Evolutionary conservation across 1,140 invertebrate species (phyloP).

Genomic region (Steinernema feltiae): DNA sequence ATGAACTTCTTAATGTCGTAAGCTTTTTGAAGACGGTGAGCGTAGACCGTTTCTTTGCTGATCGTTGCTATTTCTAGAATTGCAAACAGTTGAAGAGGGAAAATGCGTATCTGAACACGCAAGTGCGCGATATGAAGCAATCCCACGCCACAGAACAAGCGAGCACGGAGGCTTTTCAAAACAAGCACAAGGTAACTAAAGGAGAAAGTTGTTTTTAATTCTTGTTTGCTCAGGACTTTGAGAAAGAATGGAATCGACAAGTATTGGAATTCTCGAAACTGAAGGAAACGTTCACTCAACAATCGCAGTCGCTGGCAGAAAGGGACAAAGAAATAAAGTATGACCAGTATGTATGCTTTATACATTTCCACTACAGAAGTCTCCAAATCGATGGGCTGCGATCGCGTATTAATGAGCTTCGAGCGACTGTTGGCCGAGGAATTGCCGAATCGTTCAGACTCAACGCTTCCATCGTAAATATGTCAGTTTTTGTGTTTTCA

Average conservation of each 20-base stretch:
- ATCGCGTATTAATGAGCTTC: neutral
- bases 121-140: neutral
- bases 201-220: neutral
- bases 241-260: neutral
- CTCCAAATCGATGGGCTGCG: neutral
- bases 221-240: neutral
- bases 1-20: neutral
- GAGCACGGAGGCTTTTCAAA: neutral
- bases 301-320: neutral
- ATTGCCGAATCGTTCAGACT: neutral
- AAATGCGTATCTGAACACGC: neutral
- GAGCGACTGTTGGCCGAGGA: neutral
- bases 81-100: neutral
- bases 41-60: neutral
- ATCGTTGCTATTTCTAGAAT: neutral
- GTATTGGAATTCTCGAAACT: slow-evolving; percentile 18
- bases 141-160: neutral
- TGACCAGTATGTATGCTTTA: too few species aligned
- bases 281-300: slow-evolving; percentile 12
- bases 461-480: neutral
- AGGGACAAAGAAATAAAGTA: neutral
- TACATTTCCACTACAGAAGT: neutral
- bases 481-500: too few species aligned
- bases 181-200: neutral
- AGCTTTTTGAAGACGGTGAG: neutral